Evolutionary conservation across 1,140 invertebrate genomes (phyloP), one percentile per base, ranked within the genome.

Genomic region (Conopomorpha cramerella): DNA sequence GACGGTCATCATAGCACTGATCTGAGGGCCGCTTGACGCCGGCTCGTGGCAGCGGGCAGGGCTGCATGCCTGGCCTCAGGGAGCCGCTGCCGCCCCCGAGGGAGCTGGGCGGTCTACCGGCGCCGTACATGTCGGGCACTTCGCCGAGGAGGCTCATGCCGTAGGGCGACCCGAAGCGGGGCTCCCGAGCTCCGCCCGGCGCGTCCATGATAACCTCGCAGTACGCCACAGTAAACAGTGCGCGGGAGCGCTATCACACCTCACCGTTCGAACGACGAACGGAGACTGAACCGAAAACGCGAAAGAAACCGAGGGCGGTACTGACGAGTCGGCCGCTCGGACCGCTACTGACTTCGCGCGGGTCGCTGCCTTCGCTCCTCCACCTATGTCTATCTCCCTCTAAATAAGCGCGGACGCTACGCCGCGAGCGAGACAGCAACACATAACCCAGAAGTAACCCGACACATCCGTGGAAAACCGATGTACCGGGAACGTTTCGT

Each of bases 111-210:
- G 84, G 84, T 55, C 82, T 79, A 46, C 80, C 84, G 37, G 84
- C 81, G 49, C 84, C 86, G 72, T 91, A 91, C 63, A 91, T 88
- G 55, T 91, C 88, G 43, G 85, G 79, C 55, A 85, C 81, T 55
- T 90, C 88, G 55, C 86, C 84, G 57, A 90, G 81, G 55, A 91
- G 80, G 56, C 88, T 87, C 86, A 91, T 90, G 66, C 85, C 85
- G 78, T 91, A 91, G 65, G 86, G 85, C 78, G 90, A 84, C 79
- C 86, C 88, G 77, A 90, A 91, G 66, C 89, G 87, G 86, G 87
- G 85, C 83, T 91, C 89, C 81, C 87, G 83, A 80, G 85, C 85
- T 82, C 88, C 88, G 74, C 86, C 85, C 79, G 88, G 85, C 67
- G 84, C 83, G 81, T 88, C 86, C 86, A 88, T 89, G 73, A 82